These are phyloP conservation scores for Merluccius polli DNA, from an alignment of 2,797 vertebrate species.

Conservation along the genomic window DNA sequence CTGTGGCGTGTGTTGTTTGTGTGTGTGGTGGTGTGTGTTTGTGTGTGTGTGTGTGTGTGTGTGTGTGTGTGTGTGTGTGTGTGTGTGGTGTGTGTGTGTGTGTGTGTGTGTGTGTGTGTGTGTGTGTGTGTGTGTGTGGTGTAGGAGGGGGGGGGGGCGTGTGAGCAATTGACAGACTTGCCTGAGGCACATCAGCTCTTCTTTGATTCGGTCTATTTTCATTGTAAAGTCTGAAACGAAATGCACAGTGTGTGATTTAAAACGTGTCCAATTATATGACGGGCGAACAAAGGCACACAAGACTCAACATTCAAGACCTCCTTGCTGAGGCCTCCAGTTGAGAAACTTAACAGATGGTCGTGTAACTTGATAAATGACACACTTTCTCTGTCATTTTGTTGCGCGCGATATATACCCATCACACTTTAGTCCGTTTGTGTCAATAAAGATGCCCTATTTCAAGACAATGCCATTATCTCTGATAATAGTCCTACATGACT, in stretches of 20 bases:
- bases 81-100: too few relatives aligned
- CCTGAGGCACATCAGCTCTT: slow-evolving; percentile 38
- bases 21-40: neutral
- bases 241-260: slow-evolving; percentile 36
- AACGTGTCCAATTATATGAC: slow-evolving; percentile 31
- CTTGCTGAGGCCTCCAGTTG: slow-evolving; percentile 48
- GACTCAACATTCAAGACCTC: slow-evolving; percentile 21
- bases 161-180: slow-evolving; percentile 13
- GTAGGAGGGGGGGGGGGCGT: too few relatives aligned
- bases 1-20: too few relatives aligned
- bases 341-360: slow-evolving; percentile 63
- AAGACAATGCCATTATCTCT: neutral
- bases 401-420: slow-evolving; percentile 16
- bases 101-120: too few relatives aligned
- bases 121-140: too few relatives aligned
- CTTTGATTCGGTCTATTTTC: slow-evolving; percentile 26
- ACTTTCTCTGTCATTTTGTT: slow-evolving; percentile 45
- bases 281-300: slow-evolving; percentile 18
- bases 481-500: neutral
- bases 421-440: neutral
- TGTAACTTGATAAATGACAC: slow-evolving; percentile 70
- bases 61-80: too few relatives aligned
- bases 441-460: neutral
- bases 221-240: slow-evolving; percentile 34
- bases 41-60: slow-evolving; percentile 16